These are phyloP conservation scores for Salpingus planirostris DNA, from an alignment of 2,888 invertebrate species.

Conservation along the genomic window DNA sequence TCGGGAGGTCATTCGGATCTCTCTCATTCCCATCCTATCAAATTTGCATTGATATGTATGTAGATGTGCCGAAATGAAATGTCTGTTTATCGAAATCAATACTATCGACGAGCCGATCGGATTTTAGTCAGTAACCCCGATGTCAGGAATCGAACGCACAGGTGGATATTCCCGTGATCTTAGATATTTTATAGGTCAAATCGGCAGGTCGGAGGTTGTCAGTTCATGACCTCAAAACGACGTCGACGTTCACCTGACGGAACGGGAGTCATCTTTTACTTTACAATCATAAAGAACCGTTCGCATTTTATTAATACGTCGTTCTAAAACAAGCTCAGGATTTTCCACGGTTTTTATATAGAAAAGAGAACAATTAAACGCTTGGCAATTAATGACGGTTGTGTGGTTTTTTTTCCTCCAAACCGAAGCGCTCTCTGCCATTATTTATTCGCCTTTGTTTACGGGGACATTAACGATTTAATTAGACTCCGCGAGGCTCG, in stretches of 20 bases:
- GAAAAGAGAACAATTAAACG: constrained; percentile 13
- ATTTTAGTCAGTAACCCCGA: constrained; percentile 17
- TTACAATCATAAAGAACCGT: constrained; percentile 25
- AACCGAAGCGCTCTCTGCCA: constrained; percentile 3
- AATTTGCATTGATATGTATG: too few species aligned
- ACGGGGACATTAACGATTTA: constrained; percentile 8
- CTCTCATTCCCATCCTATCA: too few species aligned
- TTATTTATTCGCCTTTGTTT: constrained; percentile 12
- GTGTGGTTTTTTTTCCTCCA: constrained; percentile 5
- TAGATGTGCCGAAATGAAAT: too few species aligned
- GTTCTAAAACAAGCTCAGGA: constrained; percentile 12
- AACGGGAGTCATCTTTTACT: constrained; percentile 19
- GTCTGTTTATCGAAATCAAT: too few species aligned
- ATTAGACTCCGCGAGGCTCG: too few species aligned
- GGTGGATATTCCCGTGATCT: constrained; percentile 21
- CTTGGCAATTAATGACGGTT: constrained; percentile 11
- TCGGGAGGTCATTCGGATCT: too few species aligned
- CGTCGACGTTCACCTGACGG: constrained; percentile 29
- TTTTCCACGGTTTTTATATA: constrained; percentile 15
- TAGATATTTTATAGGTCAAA: constrained; percentile 27
- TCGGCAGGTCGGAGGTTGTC: constrained; percentile 27
- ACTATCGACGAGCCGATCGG: constrained; percentile 1
- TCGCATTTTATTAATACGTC: constrained; percentile 21
- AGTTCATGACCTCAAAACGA: constrained; percentile 31
- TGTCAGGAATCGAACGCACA: constrained; percentile 7